These are phyloP conservation scores for Acrobasis consociella DNA, from an alignment of 2,888 invertebrate species.

Conservation along the genomic window DNA sequence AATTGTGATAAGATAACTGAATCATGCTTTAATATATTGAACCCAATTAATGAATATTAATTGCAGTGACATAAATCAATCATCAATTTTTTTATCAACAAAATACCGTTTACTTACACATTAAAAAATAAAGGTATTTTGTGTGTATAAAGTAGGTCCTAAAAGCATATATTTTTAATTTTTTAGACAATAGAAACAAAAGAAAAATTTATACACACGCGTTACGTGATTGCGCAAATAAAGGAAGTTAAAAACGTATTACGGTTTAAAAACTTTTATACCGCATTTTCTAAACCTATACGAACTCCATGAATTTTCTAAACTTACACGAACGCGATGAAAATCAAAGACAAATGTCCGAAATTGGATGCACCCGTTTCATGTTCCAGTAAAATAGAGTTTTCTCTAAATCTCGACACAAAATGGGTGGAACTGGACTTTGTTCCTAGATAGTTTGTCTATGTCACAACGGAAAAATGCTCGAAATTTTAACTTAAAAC, in stretches of 20 bases:
- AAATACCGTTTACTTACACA: too few species aligned
- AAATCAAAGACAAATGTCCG: background rate
- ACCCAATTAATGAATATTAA: background rate
- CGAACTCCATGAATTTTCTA: too few species aligned
- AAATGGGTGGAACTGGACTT: conserved; percentile 14
- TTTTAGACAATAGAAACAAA: too few species aligned
- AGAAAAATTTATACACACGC: too few species aligned
- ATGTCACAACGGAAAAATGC: background rate
- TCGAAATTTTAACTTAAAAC: conserved; percentile 1
- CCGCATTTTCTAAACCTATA: background rate
- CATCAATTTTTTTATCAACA: too few species aligned
- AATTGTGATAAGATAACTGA: background rate
- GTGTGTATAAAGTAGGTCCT: too few species aligned
- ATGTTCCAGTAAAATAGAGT: background rate
- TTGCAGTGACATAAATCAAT: too few species aligned
- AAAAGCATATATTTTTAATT: too few species aligned
- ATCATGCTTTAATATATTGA: background rate
- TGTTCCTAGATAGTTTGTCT: background rate
- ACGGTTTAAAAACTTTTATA: background rate
- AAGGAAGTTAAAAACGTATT: too few species aligned
- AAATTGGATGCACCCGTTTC: conserved; percentile 1
- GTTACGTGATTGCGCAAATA: too few species aligned
- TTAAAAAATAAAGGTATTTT: too few species aligned
- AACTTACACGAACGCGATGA: background rate
- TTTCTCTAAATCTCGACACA: conserved; percentile 8